Evolutionary conservation across 2,888 invertebrate species (phyloP), one percentile per base, ranked within the genome.

Genomic region (Drosophila eohydei): DNA sequence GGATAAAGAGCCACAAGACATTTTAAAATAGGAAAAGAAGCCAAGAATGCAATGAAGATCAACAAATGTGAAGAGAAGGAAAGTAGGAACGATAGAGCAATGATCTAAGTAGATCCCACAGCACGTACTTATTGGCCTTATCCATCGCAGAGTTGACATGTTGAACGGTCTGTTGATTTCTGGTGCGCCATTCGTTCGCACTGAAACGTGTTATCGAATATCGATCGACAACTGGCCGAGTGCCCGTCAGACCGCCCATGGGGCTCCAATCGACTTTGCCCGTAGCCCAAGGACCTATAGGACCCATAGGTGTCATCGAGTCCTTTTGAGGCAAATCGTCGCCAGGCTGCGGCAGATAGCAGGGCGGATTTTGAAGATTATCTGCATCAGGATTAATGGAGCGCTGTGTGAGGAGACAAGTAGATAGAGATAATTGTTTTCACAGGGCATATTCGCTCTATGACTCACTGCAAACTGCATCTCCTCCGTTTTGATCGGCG

Each of bases 191-290:
- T 92, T 97, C 96, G 9, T 94, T 95, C 0, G 95, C 94, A 61
- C 96, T 96, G 89, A 94, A 96, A 81, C 95, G 94, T 12, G 96
- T 95, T 51, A 96, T 93, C 0, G 96, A 95, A 89, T 96, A 96
- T 83, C 95, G 96, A 92, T 96, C 96, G 11, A 96, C 96, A 0
- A 94, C 94, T 0, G 96, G 96, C 73, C 96, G 94, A 0, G 96
- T 95, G 4, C 96, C 96, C 0, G 96, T 96, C 86, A 96, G 93
- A 0, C 94, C 95, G 0, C 94, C 95, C 63, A 95, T 93, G 0
- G 96, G 95, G 40, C 95, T 95, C 95, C 96, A 96, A 90, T 96
- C 95, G 0, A 96, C 94, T 77, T 95, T 94, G 2, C 96, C 96
- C 2, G 96, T 95, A 4, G 95, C 95, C 93, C 96, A 96, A 9